Percentiles rank a stretch among this genome's conserved stretches.
These are phyloP conservation scores for Chiroxiphia lanceolata DNA, from an alignment of 2,797 vertebrate species.

Conservation along the genomic window DNA sequence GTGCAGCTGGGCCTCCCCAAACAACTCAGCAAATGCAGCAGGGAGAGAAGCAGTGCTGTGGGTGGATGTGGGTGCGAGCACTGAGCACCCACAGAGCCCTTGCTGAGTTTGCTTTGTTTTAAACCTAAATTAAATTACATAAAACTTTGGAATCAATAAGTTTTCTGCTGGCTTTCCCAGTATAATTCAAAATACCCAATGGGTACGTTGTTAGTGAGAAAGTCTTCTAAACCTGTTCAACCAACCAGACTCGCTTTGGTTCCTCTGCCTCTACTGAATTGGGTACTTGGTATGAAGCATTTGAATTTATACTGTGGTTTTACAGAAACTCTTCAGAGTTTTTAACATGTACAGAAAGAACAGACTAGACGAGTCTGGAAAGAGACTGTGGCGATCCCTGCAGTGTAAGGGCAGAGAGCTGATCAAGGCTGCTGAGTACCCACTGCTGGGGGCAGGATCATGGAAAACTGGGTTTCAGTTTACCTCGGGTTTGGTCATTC, in stretches of 20 bases:
- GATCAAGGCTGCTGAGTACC: background rate
- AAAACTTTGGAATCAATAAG: background rate
- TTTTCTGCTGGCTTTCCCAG: background rate
- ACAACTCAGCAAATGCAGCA: rapidly evolving
- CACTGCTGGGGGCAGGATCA: rapidly evolving
- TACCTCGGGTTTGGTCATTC: background rate
- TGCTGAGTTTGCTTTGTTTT: background rate
- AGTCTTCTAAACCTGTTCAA: background rate
- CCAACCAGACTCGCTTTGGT: background rate
- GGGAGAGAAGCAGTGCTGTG: background rate
- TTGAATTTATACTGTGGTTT: background rate
- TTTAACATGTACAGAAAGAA: background rate
- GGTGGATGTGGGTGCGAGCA: background rate
- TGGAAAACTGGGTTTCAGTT: rapidly evolving
- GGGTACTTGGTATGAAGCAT: background rate
- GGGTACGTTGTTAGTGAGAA: background rate
- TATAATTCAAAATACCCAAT: background rate
- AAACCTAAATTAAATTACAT: background rate
- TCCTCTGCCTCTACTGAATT: background rate
- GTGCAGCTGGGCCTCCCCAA: background rate
- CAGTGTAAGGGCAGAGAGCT: background rate
- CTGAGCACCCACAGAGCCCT: rapidly evolving
- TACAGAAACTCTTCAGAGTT: background rate
- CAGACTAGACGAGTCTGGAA: background rate
- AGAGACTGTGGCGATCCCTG: background rate